Evolutionary conservation across 2,113 vertebrate genomes (phyloP).

Genomic region (Cavia porcellus): DNA sequence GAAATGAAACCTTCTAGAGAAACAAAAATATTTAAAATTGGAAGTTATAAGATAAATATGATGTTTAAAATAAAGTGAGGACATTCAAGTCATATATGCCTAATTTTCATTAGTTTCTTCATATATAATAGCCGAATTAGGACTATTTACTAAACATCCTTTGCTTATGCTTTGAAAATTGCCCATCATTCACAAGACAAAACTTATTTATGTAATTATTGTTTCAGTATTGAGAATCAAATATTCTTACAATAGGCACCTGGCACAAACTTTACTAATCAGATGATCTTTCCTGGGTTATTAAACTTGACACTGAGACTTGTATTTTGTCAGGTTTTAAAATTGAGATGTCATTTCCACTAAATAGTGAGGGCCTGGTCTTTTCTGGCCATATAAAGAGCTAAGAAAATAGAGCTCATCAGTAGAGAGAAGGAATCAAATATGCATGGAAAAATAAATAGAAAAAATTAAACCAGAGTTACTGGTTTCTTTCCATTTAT

Average conservation of each 20-base stretch:
- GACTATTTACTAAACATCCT: neutral
- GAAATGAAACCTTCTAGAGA: slow-evolving; percentile 19
- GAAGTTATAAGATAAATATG: slow-evolving; percentile 30
- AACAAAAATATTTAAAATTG: neutral
- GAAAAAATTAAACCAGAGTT: neutral
- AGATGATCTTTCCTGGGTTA: neutral
- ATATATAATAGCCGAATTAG: neutral
- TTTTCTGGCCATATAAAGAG: neutral
- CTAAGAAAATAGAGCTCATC: neutral
- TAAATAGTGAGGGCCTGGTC: neutral
- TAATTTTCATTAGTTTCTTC: neutral
- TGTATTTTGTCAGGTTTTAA: neutral
- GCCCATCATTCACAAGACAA: neutral
- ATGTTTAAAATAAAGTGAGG: slow-evolving; percentile 27
- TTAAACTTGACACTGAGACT: neutral
- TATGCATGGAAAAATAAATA: neutral
- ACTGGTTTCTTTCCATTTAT: neutral
- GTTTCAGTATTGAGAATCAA: slow-evolving; percentile 28
- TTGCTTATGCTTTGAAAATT: neutral
- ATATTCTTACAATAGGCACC: neutral
- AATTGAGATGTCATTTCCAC: neutral
- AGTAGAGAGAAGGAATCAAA: neutral
- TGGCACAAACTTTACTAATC: slow-evolving; percentile 11
- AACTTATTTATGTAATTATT: neutral
- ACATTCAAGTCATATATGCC: neutral